Base-by-base conservation (phyloP, 2,113 vertebrate species). In the Tauraco erythrolophus region DNA sequence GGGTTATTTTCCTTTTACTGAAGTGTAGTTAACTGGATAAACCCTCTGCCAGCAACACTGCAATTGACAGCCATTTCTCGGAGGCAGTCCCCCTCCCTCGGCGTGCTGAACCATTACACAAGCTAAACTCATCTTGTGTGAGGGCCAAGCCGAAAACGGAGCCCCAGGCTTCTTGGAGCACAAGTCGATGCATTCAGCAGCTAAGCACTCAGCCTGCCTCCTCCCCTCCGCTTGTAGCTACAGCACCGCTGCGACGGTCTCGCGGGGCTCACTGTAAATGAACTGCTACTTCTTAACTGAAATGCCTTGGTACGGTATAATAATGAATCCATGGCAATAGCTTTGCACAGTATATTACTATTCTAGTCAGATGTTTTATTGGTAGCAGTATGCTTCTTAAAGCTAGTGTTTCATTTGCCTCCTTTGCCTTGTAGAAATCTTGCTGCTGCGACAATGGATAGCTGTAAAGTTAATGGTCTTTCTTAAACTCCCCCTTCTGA, bases 381-480 rank as follows among this genome's bases (percentile, higher is more conserved):
- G 77, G 85, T 86, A 88, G 79, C 60, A 10, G 10, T 78, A 54
- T 78, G 50, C 69, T 85, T 97, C 92, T 95, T 89, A 92, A 91
- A 98, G 70, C 43, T 48, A 79, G 50, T 58, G 88, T 98, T 98
- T 97, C 66, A 95, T 97, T 95, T 86, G n/a, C 87, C 80, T 97
- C 61, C 37, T 92, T 94, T 79, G 72, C 93, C 85, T 90, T 94
- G 69, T 48, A 95, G 96, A 97, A 98, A 95, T 79, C 89, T 85
- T 89, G 92, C 97, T 84, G 70, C 89, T 95, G 70, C 43, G 25
- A 95, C 92, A 95, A 96, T 6, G 56, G 85, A 81, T 92, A 83
- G 71, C 61, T 87, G 84, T 95, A 95, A 98, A 98, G 84, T 88
- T 98, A 97, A 97, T 92, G 89, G 96, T 82, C 86, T 97, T 97